These are phyloP conservation scores for Gorsachius magnificus DNA, from an alignment of 2,797 vertebrate genomes.

Conservation along the genomic window DNA sequence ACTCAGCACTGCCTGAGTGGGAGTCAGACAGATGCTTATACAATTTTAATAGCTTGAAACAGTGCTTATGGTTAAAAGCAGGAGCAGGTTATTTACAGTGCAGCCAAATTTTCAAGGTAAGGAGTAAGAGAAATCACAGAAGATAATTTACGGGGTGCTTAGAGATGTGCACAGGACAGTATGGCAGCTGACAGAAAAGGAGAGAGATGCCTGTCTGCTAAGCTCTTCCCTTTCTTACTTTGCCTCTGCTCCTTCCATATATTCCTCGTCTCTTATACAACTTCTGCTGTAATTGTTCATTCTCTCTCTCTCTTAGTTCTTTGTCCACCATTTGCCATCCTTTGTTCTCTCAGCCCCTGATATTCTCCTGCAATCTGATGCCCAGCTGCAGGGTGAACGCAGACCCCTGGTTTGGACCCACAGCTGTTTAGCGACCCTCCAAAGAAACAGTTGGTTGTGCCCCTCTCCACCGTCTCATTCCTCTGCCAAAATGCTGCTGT, in stretches of 20 bases:
- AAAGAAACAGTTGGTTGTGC: background rate
- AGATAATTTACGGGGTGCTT: background rate
- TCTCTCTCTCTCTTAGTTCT: background rate
- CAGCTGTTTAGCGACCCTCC: background rate
- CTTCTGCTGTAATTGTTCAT: background rate
- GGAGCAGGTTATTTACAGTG: background rate
- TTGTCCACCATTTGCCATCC: background rate
- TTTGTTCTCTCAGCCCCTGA: background rate
- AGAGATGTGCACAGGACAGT: background rate
- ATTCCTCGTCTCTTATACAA: background rate
- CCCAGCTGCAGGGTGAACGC: background rate
- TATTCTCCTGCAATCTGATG: background rate
- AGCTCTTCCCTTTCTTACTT: background rate
- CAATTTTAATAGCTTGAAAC: constrained; percentile 29
- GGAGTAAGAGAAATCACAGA: background rate
- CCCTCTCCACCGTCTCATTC: background rate
- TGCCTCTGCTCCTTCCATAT: background rate
- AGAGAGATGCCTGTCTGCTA: background rate
- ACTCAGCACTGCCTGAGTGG: background rate
- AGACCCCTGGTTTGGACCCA: background rate
- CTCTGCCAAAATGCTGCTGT: background rate
- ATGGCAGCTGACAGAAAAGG: background rate
- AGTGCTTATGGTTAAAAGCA: background rate
- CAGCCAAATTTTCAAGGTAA: constrained; percentile 11
- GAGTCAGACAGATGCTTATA: background rate